A percentile compares a stretch with the other conserved stretches of the same genome.
phyloP scores from a whole-genome alignment of 2,113 vertebrate genomes.

The Nothobranchius furzeri region DNA sequence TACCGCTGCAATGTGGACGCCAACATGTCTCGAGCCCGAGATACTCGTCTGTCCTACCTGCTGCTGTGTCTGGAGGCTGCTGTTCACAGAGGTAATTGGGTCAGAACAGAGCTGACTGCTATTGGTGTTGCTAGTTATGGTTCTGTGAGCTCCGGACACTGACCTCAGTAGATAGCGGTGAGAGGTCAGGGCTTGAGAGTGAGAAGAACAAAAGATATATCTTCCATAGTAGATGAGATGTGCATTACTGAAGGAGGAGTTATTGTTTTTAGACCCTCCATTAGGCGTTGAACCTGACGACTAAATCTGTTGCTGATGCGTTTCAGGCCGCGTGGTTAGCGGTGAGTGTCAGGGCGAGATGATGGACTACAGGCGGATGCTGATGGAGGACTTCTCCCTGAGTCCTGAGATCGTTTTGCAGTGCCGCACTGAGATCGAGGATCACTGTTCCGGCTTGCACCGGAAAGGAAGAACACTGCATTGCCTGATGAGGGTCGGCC shows the following conservation, averaged over 20 bases:
- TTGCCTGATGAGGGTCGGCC: slow-evolving; percentile 93
- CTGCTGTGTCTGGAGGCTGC: slow-evolving; percentile 94
- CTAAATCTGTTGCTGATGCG: too few species aligned
- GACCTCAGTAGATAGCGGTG: too few species aligned
- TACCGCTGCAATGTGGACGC: slow-evolving; percentile 93
- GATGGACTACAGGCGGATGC: slow-evolving; percentile 95
- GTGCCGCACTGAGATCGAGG: slow-evolving; percentile 92
- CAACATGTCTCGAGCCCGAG: slow-evolving; percentile 89
- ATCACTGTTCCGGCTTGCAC: slow-evolving; percentile 93
- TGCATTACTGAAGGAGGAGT: too few species aligned
- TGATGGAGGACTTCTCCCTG: slow-evolving; percentile 97
- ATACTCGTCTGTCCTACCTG: slow-evolving; percentile 94
- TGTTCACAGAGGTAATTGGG: slow-evolving; percentile 87
- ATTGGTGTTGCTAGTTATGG: too few species aligned
- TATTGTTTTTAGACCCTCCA: too few species aligned
- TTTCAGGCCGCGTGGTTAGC: slow-evolving; percentile 88
- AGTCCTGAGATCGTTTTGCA: slow-evolving; percentile 97
- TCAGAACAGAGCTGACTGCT: too few species aligned
- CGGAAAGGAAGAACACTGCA: slow-evolving; percentile 95
- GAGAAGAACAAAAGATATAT: too few species aligned
- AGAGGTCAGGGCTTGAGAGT: too few species aligned
- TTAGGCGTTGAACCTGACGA: too few species aligned
- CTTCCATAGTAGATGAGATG: too few species aligned
- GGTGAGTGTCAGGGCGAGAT: slow-evolving; percentile 98
- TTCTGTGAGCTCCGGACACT: too few species aligned